Base-by-base conservation (phyloP, 2,888 invertebrate genomes). In the Campopleginae sp. region DNA sequence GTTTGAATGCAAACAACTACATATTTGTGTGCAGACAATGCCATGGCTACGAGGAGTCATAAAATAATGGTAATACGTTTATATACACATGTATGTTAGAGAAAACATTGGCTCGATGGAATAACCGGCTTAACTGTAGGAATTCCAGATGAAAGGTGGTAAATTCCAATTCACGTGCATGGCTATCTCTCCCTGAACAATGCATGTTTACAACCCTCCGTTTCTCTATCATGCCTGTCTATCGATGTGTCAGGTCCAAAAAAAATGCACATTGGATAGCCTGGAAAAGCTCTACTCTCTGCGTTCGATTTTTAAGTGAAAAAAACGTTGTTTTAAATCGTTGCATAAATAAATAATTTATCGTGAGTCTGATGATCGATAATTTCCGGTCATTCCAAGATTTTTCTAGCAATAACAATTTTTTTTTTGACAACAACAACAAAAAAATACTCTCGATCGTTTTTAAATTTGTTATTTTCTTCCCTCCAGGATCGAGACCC, bases 91-190 rank as follows among this genome's bases (percentile, higher is more conserved):
- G 27, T 44, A 44, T 23, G 46, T 33, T 31, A 48, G 7, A 58
- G 23, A 58, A 48, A 70, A 76, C 70, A 82, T 82, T 27, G 61
- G 81, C n/a, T 46, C 44, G 51, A 75, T 65, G 27, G 76, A 61
- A 76, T 82, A 82, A 82, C 76, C 81, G 51, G 76, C 61, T 68
- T 70, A 76, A 70, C 66, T 76, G 33, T 70, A 42, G 76, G 70
- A 70, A 76, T 76, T 48, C 76, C 51, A 48, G 76, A 65, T 38
- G 19, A 82, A 76, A 63, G 61, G 27, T 54, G 68, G 58, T 68
- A 58, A 54, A 81, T 66, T 33, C 68, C 46, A 27, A 66, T 75
- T 75, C 58, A 61, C 66, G 46, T 44, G 68, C 66, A 33, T 44
- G 68, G 42, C 68, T 78, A 10, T 54, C 54, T 38, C 48, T 63